Evolutionary conservation across 2,888 invertebrate species (phyloP), one percentile per base, ranked within the genome.

Genomic region (Cerceris rybyensis): DNA sequence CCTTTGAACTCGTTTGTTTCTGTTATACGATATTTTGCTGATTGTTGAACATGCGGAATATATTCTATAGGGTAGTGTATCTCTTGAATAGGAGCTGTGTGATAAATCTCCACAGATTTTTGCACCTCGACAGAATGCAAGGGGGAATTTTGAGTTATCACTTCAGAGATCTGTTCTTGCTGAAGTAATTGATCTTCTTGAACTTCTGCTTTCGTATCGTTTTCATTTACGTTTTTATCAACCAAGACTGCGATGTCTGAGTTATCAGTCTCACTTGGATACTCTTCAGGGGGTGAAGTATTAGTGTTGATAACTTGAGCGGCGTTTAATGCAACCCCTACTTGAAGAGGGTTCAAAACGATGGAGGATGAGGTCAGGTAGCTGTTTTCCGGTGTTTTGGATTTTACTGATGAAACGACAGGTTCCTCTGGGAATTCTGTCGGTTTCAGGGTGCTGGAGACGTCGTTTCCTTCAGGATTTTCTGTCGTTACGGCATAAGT

Each of bases 21-120:
- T 66, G 70, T n/a, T 78, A 67, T 1, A 9, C 0, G 1, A 61
- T 2, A 0, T 68, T 17, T 46, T 86, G 86, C 73, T 88, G 85
- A 64, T 46, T 86, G 86, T 71, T 88, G 85, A 64, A 83, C 81
- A 54, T 77, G 81, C 1, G 84, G 72, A 49, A 88, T 81, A 43
- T 87, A 88, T 57, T 87, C 82, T 39, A 82, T 71, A 2, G 90
- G 88, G 70, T 91, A 92, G 84, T 92, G 90, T 63, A 91, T 90
- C 78, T 91, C 91, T n/a, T 90, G 90, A 11, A 90, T 81, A n/a
- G 92, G 91, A 28, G 88, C 88, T 14, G 86, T 88, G 64, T 90
- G 90, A 76, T 90, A 92, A 54, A 92, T 68, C 69, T 92, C 92
- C 17, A 92, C 78, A 7, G 91, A 91, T 78, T 91, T 92, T 74